Evolutionary conservation across 2,113 vertebrate species (phyloP), one percentile per base, ranked within the genome.

Genomic region (Hiodon alosoides): DNA sequence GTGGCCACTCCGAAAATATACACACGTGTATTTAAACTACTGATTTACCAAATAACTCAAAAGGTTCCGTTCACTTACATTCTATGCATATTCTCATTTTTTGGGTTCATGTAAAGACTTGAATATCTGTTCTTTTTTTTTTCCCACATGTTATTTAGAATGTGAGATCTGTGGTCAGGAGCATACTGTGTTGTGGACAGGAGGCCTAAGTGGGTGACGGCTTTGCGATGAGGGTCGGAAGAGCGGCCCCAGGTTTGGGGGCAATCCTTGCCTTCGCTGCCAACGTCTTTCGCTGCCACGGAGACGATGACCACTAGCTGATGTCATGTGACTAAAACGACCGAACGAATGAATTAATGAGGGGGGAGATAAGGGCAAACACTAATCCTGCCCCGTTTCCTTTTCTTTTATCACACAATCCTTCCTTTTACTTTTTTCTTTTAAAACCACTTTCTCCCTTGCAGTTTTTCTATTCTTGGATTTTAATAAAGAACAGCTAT

Each of bases 221-320:
- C 58, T 67, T 50, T 68, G 7, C 14, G 69, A 9, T 72, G 72
- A 78, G 67, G 79, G 77, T 67, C 76, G 72, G 52, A 66, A 72
- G 76, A 65, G 59, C 68, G 57, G 50, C 50, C 13, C n/a, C 50
- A 53, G 4, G 16, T 51, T 52, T n/a, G 16, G 3, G 14, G 8
- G 67, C 11, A n/a, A 17, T 11, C n/a, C n/a, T 53, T 54, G 57
- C 47, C 67, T 31, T 46, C 47, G 84, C 62, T 8, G 75, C 84
- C 76, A 57, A 77, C 79, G 73, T 80, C 79, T 85, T 84, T 31
- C 31, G 31, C 31, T 72, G 73, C 61, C n/a, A 60, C 11, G 10
- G 53, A 11, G 46, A 17, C 64, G 55, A 47, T 69, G 67, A 51
- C 13, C 65, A 75, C 73, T 57, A 66, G 16, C 17, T 75, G 62